A percentile compares a stretch with the other conserved stretches of the same genome.
These are phyloP conservation scores for Andrena haemorrhoa DNA, from an alignment of 2,888 invertebrate species.

Conservation along the genomic window DNA sequence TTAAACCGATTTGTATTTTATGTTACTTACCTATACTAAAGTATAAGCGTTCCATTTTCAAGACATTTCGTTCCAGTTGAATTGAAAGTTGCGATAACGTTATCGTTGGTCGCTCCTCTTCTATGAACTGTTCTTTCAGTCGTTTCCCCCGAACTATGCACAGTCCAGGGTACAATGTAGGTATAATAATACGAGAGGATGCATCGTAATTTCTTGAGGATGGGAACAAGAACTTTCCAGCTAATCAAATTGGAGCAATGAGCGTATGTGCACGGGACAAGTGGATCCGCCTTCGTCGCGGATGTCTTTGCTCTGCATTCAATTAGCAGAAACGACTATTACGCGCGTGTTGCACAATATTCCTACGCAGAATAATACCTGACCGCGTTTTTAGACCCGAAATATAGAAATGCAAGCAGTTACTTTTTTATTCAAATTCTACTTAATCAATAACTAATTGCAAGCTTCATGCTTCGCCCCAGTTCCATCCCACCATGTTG, in stretches of 20 bases:
- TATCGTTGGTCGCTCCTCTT: no score
- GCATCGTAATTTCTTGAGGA: background rate
- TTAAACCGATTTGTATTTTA: no score
- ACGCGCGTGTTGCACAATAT: constrained; percentile 52
- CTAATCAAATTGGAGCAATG: constrained; percentile 38
- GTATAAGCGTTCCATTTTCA: no score
- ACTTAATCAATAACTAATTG: no score
- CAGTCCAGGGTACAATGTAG: background rate
- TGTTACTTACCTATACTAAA: no score
- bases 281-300: constrained; percentile 26
- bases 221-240: background rate
- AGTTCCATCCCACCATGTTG: background rate
- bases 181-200: background rate
- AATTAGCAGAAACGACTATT: constrained; percentile 45
- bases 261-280: background rate
- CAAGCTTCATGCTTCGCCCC: no score
- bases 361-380: constrained; percentile 65
- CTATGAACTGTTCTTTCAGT: background rate
- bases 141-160: background rate
- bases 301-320: constrained; percentile 44
- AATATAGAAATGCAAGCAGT: no score
- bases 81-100: no score
- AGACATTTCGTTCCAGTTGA: no score
- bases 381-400: constrained; percentile 56
- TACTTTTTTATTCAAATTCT: no score